Evolutionary conservation across 1,140 invertebrate species (phyloP), one percentile per base, ranked within the genome.

Genomic region (Propsilocerus akamusi): DNA sequence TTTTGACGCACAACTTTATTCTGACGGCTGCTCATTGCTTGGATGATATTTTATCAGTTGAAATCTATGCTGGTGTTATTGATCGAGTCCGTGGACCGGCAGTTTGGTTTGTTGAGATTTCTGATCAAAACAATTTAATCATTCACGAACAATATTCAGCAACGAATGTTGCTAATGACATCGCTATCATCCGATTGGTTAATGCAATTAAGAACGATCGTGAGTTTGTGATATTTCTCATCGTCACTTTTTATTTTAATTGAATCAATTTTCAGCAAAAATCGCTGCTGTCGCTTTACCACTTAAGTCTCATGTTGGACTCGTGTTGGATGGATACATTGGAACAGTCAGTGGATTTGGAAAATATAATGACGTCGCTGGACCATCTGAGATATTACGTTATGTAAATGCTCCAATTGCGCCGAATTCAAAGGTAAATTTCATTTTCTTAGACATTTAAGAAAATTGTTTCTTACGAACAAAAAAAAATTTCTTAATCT

Each of bases 1-100:
- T 34, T 8, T 23, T 34, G 24, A 30, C 49, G 3, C 6, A 49
- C 24, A 17, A 34, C 4, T 49, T 10, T 17, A 22, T 59, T 25
- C 20, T 59, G 10, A 59, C 58, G 0, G 58, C 58, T 3, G 58
- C 58, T 0, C 58, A 59, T 26, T 59, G 58, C 50, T 28, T 54
- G 46, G 52, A 56, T 12, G 47, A 24, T 24, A 49, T 37, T 49
- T 25, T 11, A 22, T 53, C 2, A 53, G 22, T 41, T 41, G n/a
- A 14, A 6, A 20, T 41, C 5, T 41, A 20, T 5, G 5, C 22
- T 2, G 34, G 34, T 20, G 34, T 41, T 1, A 17, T 20, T 17
- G 17, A 41, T 41, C 34, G 34, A 20, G 34, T 41, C 17, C 10
- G 8, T 17, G 34, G 34, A 17, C 34, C 34, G 22, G 34, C 34